Evolutionary conservation across 2,113 vertebrate genomes (phyloP).

Genomic region (Lontra canadensis): DNA sequence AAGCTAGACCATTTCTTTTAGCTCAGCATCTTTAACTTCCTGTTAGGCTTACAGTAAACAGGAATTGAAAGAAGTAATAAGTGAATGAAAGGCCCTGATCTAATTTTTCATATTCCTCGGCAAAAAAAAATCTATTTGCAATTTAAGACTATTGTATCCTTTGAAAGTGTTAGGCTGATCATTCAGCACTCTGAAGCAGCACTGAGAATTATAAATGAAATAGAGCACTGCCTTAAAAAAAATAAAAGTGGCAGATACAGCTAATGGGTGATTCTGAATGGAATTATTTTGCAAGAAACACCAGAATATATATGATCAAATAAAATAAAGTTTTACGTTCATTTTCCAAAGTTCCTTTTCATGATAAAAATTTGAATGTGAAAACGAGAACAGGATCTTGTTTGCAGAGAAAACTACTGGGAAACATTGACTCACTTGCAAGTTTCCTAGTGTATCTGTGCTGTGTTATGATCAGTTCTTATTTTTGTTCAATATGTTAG

Average conservation of each 20-base stretch:
- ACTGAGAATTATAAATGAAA: neutral
- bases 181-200: neutral
- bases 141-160: neutral
- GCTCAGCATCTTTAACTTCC: neutral
- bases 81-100: neutral
- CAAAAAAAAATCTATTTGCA: neutral
- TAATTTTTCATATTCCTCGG: neutral
- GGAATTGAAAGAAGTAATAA: neutral
- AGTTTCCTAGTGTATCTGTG: neutral
- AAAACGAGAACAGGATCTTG: neutral
- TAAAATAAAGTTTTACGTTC: slow-evolving; percentile 4
- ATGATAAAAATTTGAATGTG: neutral
- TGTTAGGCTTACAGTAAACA: neutral
- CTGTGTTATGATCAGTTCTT: neutral
- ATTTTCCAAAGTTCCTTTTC: neutral
- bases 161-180: neutral
- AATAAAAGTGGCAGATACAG: neutral
- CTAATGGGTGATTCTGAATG: neutral
- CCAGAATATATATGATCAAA: neutral
- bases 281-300: neutral
- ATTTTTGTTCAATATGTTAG: neutral
- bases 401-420: neutral
- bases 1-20: neutral
- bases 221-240: neutral
- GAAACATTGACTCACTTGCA: neutral